Percentiles rank a stretch among this genome's conserved stretches.
phyloP scores from a whole-genome alignment of 1,140 invertebrate genomes.

The Drosophila miranda region DNA sequence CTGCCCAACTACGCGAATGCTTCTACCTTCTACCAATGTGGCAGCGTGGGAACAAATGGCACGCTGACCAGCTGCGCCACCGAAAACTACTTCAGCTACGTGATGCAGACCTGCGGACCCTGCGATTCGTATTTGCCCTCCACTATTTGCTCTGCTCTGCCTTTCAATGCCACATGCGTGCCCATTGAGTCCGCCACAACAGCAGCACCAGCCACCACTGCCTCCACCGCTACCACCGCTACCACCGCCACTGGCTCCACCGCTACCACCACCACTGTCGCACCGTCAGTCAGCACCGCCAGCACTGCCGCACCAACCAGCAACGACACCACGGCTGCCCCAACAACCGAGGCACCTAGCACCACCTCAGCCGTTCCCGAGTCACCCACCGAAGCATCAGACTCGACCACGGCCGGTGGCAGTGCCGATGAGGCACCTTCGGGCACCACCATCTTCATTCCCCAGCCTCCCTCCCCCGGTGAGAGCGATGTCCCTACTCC shows the following conservation, averaged over 20 bases:
- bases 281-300: background rate
- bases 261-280: background rate
- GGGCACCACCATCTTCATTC: slow-evolving; percentile 40
- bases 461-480: slow-evolving; percentile 53
- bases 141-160: slow-evolving; percentile 15
- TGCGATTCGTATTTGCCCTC: slow-evolving; percentile 46
- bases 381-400: slow-evolving; percentile 13
- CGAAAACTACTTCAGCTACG: slow-evolving; percentile 38
- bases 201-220: background rate
- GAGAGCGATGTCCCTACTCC: slow-evolving; percentile 45
- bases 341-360: background rate
- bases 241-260: background rate
- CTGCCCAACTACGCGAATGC: slow-evolving; percentile 58
- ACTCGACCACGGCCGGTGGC: background rate
- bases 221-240: background rate
- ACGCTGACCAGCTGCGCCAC: background rate
- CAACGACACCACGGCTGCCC: slow-evolving; percentile 9
- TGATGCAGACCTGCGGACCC: slow-evolving; percentile 23
- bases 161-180: slow-evolving; percentile 14
- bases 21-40: slow-evolving; percentile 36
- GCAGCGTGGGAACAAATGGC: no score
- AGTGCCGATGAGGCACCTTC: slow-evolving; percentile 11
- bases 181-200: background rate
- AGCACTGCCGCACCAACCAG: slow-evolving; percentile 5
- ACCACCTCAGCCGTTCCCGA: background rate